phyloP scores from a whole-genome alignment of 2,113 vertebrate genomes.

The Colossoma macropomum region DNA sequence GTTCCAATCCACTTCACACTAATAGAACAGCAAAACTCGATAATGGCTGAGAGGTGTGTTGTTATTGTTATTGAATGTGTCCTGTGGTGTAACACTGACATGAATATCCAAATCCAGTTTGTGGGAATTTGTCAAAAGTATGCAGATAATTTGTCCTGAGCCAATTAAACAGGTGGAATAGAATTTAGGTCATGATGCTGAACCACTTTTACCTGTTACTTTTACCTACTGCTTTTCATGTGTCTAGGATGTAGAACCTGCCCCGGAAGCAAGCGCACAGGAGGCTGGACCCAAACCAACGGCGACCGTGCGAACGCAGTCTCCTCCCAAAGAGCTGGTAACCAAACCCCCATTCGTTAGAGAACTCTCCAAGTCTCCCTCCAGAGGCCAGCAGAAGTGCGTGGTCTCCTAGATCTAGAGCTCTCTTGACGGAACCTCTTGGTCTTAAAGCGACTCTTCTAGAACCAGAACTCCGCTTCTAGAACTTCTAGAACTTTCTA shows the following conservation, averaged over 20 bases:
- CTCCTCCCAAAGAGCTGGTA: conserved; percentile 69
- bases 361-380: conserved; percentile 60
- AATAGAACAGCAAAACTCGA: no score
- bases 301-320: conserved; percentile 62
- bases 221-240: conserved; percentile 56
- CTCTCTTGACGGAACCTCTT: conserved; percentile 38
- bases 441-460: conserved; percentile 10
- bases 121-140: no score
- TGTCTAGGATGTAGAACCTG: conserved; percentile 66
- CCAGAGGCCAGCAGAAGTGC: conserved; percentile 69
- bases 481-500: conserved; percentile 20
- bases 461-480: conserved; percentile 19
- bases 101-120: no score
- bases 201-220: not conserved
- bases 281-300: conserved; percentile 59
- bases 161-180: no score
- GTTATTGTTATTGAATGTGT: no score
- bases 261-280: conserved; percentile 53
- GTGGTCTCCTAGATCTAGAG: conserved; percentile 72
- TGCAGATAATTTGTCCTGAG: no score
- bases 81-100: no score
- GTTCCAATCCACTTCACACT: no score
- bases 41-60: no score
- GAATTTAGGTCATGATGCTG: no score
- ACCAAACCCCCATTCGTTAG: conserved; percentile 67